Evolutionary conservation across 1,140 invertebrate genomes (phyloP), one percentile per base, ranked within the genome.

Genomic region (Maconellicoccus hirsutus): DNA sequence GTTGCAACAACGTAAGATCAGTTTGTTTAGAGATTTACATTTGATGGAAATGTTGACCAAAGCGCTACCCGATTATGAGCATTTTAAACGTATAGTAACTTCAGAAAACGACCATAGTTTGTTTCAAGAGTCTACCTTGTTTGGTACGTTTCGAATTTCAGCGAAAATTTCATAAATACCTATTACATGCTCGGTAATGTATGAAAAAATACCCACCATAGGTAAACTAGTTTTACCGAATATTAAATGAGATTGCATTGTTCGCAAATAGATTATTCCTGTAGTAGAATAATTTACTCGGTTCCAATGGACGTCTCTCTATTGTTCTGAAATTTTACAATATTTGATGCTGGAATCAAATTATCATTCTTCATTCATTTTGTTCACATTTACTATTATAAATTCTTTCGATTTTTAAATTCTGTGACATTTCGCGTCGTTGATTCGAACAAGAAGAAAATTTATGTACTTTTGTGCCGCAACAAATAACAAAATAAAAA

Each of bases 11-110:
- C 82, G 87, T 73, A 83, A 83, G 0, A 78, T 92, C n/a, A 79
- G 86, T 29, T 78, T 92, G 26, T 86, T 91, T 77, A 79, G 89
- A n/a, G 89, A 92, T 72, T 86, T 92, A 14, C 80, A 83, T 29
- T 79, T 78, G 1, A 85, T 85, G 83, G 61, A 26, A 66, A 66
- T 22, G 1, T 66, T 23, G 22, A 70, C 59, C 2, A 70, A 38
- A 23, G 1, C n/a, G 25, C 19, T 23, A 27, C 69, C 27, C 1
- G 42, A 52, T 14, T 52, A 52, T 19, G 42, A 52, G n/a, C 42
- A 16, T 14, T 52, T 52, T 16, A 52, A 52, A 52, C 6, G n/a
- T 16, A 19, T 52, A 6, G 16, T 52, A 3, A 16, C 16, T 16
- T 19, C 42, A 3, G 6, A 52, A 52, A 14, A 19, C n/a, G 42